A percentile compares a stretch with the other conserved stretches of the same genome.
These are phyloP conservation scores for Clarias pachynema DNA, from an alignment of 2,797 vertebrate species.

Conservation along the genomic window DNA sequence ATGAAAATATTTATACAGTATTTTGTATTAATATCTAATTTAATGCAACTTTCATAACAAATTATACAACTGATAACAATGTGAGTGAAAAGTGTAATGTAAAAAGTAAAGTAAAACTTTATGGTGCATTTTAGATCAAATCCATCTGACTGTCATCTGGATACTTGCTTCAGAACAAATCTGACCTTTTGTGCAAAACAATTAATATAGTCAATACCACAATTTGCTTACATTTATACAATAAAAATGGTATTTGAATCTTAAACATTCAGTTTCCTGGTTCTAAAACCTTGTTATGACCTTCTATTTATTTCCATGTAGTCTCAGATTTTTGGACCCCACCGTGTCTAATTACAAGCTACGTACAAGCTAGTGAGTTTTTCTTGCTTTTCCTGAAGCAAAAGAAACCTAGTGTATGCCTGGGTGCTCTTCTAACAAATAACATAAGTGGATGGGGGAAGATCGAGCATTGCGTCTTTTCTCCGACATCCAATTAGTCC, in stretches of 20 bases:
- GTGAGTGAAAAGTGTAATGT: not conserved
- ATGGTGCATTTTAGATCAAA: not conserved
- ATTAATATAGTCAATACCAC: not conserved
- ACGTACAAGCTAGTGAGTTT: not conserved
- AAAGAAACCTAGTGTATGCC: not conserved
- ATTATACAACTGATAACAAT: not conserved
- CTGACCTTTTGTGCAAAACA: not conserved
- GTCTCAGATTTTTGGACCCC: not conserved
- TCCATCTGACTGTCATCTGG: not conserved
- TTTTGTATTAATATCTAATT: not conserved
- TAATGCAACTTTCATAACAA: no score
- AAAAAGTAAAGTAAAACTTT: not conserved
- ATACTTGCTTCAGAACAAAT: not conserved
- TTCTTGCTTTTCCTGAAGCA: not conserved
- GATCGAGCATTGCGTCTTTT: not conserved
- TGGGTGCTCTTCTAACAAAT: not conserved
- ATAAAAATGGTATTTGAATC: no score
- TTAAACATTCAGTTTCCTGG: not conserved
- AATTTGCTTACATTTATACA: not conserved
- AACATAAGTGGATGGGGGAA: not conserved
- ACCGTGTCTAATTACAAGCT: not conserved
- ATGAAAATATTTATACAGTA: not conserved
- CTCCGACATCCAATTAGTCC: constrained; percentile 36
- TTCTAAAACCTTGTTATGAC: not conserved
- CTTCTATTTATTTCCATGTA: not conserved